Base-by-base conservation (phyloP, 2,113 vertebrate species). In the Ondatra zibethicus region DNA sequence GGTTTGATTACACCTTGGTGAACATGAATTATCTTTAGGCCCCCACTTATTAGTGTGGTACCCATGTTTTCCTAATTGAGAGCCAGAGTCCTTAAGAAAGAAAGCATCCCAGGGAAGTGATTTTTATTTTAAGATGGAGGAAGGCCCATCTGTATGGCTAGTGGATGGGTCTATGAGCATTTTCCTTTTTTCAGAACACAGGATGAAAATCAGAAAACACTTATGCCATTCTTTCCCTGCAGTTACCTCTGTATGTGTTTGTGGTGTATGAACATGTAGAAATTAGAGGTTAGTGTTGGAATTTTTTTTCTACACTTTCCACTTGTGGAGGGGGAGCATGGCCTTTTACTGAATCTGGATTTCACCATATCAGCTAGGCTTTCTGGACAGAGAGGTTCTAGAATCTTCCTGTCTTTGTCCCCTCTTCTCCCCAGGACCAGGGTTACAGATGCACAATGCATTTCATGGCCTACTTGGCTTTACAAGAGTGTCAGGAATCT, bases 161-260 rank as follows among this genome's bases (percentile, higher is more conserved):
- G 58, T 23, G 25, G 10, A 75, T 1, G 33, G 12, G 29, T 23
- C 10, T 61, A 47, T 9, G 42, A 92, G 9, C 25, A 93, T 90
- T 70, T 91, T 63, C 16, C 16, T 5, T 61, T 94, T 96, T 89
- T 89, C 47, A 45, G n/a, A 78, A 87, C 9, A 87, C 27, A 80
- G 1, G 8, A 84, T 82, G 36, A 93, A 91, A 87, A 89, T 78
- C 66, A 78, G 29, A 95, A 93, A 93, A 52, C 29, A 58, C 21
- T 47, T 82, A 81, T 47, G 14, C 17, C 63, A 36, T 52, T 70
- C 11, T 68, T 27, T 86, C 5, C 50, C 47, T 68, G 27, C 10
- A 3, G 65, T 16, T 16, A 61, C 23, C 12, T 4, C 3, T 85
- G 27, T 86, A 17, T 12, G 16, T 36, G 61, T 12, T 19, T n/a